These are phyloP conservation scores for Chitala chitala DNA, from an alignment of 2,113 vertebrate species.

Conservation along the genomic window DNA sequence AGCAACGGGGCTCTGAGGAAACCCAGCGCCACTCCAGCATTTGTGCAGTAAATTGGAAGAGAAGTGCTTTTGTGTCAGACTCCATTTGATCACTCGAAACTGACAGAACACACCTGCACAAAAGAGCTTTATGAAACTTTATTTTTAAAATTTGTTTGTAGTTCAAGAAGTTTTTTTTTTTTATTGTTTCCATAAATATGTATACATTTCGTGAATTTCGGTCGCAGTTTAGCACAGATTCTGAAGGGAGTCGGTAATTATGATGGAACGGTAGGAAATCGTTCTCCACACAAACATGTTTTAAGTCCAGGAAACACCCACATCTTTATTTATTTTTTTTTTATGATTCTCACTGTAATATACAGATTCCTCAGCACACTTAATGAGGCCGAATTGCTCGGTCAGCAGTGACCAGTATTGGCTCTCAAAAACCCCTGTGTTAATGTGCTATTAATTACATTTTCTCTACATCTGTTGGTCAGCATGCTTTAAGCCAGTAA, in stretches of 20 bases:
- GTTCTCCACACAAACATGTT: neutral
- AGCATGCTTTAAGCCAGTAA: neutral
- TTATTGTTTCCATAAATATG: constrained; percentile 15
- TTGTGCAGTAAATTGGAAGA: neutral
- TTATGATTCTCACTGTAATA: neutral
- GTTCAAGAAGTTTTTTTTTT: neutral
- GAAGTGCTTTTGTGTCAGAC: neutral
- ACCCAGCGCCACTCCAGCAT: neutral
- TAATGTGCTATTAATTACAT: neutral
- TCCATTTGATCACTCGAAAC: neutral
- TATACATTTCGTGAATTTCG: constrained; percentile 1
- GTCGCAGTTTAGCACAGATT: constrained; percentile 2
- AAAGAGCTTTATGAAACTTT: neutral
- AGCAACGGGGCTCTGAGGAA: neutral
- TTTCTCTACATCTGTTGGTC: neutral
- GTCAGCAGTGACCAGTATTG: neutral
- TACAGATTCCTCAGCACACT: neutral
- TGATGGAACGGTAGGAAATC: neutral
- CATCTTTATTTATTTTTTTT: neutral
- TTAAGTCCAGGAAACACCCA: neutral
- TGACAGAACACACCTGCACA: neutral
- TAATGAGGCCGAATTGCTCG: no score
- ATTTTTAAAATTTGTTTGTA: constrained; percentile 1
- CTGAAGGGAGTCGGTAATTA: neutral
- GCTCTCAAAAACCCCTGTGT: neutral